Base-by-base conservation (phyloP, 1,140 invertebrate genomes). In the Phthorimaea operculella region DNA sequence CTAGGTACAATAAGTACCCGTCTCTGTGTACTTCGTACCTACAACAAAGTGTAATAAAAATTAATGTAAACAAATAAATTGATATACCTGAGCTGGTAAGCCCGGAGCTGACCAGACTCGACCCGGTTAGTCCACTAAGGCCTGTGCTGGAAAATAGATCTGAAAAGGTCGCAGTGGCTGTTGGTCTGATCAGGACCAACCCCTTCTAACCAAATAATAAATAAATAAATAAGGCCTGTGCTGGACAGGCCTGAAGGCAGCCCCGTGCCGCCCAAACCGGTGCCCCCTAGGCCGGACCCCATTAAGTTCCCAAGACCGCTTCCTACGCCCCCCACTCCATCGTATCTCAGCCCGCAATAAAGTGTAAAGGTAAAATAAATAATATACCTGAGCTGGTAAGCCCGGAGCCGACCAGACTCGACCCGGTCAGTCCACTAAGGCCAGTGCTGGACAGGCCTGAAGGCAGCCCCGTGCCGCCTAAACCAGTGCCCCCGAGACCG, bases 381-480 rank as follows among this genome's bases (percentile, higher is more conserved):
- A n/a, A n/a, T n/a, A n/a, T n/a, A n/a, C 81, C 78, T 16, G 78
- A 73, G 62, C 76, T 71, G 7, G 75, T 75, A 21, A 84, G 59
- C 8, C 79, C 81, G 28, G 79, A 76, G 4, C 78, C 79, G 10
- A 81, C 78, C 56, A 85, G 61, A 21, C 78, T 81, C 14, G 81
- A 81, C 11, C 79, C 78, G 11, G 76, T 79, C 21, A 84, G 60
- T 8, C 78, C 77, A 44, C 77, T 81, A 15, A 80, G 69, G 10
- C 77, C 77, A 33, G 77, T 79, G 11, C 70, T 71, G 11, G 81
- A 83, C 9, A 84, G 54, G 2, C 81, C 81, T 33, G 78, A 81
- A 11, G 79, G 75, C 51, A 82, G 59, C 4, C 79, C 78, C 1
- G 70, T 60, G 4, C 71, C 69, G 33, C 73, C 72, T 9, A 79